phyloP scores from a whole-genome alignment of 2,797 vertebrate species.

The Mus caroli region DNA sequence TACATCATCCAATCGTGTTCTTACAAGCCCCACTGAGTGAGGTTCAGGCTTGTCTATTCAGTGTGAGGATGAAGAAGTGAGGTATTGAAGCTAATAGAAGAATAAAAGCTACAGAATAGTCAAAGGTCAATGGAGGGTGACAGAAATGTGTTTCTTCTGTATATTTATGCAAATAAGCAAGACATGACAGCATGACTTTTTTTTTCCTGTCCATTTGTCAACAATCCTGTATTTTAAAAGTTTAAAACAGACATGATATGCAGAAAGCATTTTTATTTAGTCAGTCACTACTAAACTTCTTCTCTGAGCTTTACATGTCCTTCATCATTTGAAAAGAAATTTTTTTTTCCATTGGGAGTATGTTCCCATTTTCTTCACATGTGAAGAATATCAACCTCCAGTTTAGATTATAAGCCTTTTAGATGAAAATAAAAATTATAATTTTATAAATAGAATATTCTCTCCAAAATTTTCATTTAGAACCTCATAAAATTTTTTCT shows the following conservation, averaged over 20 bases:
- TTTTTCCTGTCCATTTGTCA: not conserved
- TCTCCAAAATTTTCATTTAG: conserved; percentile 43
- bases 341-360: not conserved
- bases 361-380: not conserved
- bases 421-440: not conserved
- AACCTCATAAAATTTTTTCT: not conserved
- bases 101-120: not conserved
- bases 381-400: not conserved
- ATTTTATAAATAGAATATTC: not conserved
- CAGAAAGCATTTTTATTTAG: not conserved
- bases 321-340: not conserved
- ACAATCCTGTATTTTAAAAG: not conserved
- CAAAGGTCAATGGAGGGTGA: not conserved
- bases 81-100: not conserved
- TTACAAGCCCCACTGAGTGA: not conserved
- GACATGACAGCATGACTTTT: not conserved
- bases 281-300: conserved; percentile 7
- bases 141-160: not conserved
- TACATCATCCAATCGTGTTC: not conserved
- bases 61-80: not conserved
- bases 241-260: not conserved
- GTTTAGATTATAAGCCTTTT: not conserved
- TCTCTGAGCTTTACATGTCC: not conserved
- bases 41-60: not conserved
- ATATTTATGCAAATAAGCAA: not conserved